These are phyloP conservation scores for Sesamia nonagrioides DNA, from an alignment of 1,140 invertebrate genomes.

Conservation along the genomic window DNA sequence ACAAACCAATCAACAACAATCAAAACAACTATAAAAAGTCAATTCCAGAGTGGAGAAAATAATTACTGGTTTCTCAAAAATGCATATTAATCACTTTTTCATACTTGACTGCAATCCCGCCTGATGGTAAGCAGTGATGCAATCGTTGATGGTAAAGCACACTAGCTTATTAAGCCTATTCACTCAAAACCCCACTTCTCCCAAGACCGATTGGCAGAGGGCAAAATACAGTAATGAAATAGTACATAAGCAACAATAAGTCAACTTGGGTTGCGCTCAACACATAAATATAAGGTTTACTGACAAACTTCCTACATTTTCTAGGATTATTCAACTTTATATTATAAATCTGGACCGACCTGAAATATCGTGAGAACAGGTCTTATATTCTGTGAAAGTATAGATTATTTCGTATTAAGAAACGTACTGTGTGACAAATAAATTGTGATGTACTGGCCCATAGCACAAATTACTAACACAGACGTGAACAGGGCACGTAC, in stretches of 20 bases:
- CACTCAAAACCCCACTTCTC: too few relatives aligned
- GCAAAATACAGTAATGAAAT: conserved; percentile 19
- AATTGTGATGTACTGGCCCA: background rate
- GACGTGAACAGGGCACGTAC: too few relatives aligned
- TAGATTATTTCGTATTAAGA: conserved; percentile 15
- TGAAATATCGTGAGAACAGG: conserved; percentile 23
- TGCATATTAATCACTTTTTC: too few relatives aligned
- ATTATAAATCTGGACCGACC: conserved; percentile 32
- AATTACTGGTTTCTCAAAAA: too few relatives aligned
- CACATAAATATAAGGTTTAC: conserved; percentile 42
- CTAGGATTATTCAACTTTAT: conserved; percentile 42
- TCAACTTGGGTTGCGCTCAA: conserved; percentile 1
- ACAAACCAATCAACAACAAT: too few relatives aligned
- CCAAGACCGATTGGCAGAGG: background rate
- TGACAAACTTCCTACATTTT: conserved; percentile 29
- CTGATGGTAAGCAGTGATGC: too few relatives aligned
- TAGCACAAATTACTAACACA: too few relatives aligned
- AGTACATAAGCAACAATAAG: conserved; percentile 36
- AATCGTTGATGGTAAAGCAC: too few relatives aligned
- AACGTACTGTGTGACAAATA: background rate
- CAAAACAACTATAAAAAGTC: too few relatives aligned
- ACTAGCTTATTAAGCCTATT: too few relatives aligned
- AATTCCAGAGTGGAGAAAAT: too few relatives aligned
- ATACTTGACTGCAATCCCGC: too few relatives aligned
- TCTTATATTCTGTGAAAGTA: background rate